Base-by-base conservation (phyloP, 1,140 invertebrate species). In the Drosophila pruinosa region DNA sequence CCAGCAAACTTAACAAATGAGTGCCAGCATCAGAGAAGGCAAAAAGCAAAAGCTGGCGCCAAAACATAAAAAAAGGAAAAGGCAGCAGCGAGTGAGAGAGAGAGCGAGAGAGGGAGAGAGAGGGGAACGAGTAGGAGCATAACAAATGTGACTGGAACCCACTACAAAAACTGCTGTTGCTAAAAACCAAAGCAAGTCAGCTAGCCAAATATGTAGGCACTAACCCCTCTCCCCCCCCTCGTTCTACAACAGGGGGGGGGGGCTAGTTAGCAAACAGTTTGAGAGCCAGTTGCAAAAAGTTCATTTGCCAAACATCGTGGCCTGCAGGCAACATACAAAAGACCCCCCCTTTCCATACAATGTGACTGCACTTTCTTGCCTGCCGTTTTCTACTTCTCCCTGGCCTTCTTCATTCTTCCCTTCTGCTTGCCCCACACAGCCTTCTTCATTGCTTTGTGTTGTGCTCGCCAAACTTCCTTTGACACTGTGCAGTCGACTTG, bases 1-100 rank as follows among this genome's bases (percentile, higher is more conserved):
- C 22, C 57, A 64, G 50, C 26, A 59, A 80, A 78, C 75, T 78
- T 76, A 77, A 64, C 78, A 81, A 80, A 80, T 81, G 78, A 81
- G 78, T 61, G 63, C 52, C 53, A 31, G 61, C 15, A 34, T 5
- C 22, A 22, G 53, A 69, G 69, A 75, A 53, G 75, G 43, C 31
- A 48, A 48, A 56, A 39, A 12, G 0, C 31, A 34, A 34, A 64
- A 72, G 61, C 75, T 78, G 75, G 75, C 75, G 75, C 75, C 75
- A 68, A 73, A 78, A 78, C 53, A 67, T 45, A 62, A 47, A 12
- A 56, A 50, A 4, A 15, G 41, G 26, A 4, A 15, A 15, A 52
- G 22, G 0, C 19, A 21, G 39, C 15, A 22, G 8, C 21, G 14
- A 54, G 34, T 38, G 7, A 43, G 21, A 1, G 21, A 57, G 17